These are phyloP conservation scores for Heloderma charlesbogerti DNA, from an alignment of 2,113 vertebrate species.

Conservation along the genomic window DNA sequence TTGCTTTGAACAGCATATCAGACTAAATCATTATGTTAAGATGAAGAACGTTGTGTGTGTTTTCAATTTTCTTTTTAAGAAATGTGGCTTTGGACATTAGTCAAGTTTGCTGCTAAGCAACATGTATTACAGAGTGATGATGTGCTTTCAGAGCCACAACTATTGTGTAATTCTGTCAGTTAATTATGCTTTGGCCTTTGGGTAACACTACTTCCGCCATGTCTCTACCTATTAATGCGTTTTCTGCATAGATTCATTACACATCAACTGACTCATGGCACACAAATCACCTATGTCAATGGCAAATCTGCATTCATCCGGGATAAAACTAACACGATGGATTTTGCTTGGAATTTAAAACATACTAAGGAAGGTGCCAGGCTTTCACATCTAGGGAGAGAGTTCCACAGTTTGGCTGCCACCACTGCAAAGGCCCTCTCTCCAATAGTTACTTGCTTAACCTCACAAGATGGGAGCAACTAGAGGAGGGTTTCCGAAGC, in stretches of 20 bases:
- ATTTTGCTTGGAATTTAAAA: background rate
- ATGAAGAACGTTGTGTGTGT: background rate
- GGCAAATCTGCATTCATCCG: background rate
- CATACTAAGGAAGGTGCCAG: background rate
- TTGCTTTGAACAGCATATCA: background rate
- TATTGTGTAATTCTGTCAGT: conserved; percentile 10
- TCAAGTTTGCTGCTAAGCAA: conserved; percentile 42
- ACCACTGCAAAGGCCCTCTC: background rate
- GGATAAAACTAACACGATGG: background rate
- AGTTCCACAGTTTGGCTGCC: background rate
- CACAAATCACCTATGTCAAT: background rate
- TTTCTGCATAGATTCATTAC: background rate
- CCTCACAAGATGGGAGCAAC: background rate
- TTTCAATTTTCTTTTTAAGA: background rate
- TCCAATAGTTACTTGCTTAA: background rate
- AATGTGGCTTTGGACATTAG: conserved; percentile 44
- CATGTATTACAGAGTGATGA: conserved; percentile 9
- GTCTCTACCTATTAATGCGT: no score
- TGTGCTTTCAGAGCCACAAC: conserved; percentile 30
- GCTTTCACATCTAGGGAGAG: background rate
- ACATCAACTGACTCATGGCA: background rate
- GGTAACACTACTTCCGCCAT: background rate
- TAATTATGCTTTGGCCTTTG: conserved; percentile 12
- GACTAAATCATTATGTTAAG: background rate
- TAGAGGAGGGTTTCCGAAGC: no score